Conservation (phyloP, 2,888 invertebrate genomes). For the Epistrophe grossulariae region DNA sequence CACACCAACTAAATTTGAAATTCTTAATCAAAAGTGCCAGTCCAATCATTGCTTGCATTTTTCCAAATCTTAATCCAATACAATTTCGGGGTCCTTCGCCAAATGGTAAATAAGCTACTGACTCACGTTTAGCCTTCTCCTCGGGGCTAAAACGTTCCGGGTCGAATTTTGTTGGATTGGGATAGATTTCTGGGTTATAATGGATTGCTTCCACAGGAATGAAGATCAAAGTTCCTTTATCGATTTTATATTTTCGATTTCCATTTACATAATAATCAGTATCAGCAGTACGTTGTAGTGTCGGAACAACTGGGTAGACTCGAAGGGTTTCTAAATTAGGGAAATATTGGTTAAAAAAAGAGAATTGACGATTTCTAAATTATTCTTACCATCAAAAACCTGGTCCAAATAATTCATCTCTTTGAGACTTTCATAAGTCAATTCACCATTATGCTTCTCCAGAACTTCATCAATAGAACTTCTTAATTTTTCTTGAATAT, state of each 20-base stretch:
- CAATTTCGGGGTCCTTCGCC: slow-evolving; percentile 81
- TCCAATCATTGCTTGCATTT: slow-evolving; percentile 79
- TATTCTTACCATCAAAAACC: slow-evolving; percentile 83
- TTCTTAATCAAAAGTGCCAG: slow-evolving; percentile 77
- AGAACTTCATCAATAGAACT: slow-evolving; percentile 82
- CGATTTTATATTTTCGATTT: slow-evolving; percentile 84
- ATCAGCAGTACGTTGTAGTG: slow-evolving; percentile 85
- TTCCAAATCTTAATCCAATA: slow-evolving; percentile 81
- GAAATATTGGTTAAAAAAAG: not conserved
- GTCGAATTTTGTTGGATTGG: slow-evolving; percentile 86
- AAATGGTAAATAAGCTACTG: slow-evolving; percentile 80
- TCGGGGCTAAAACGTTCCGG: slow-evolving; percentile 86
- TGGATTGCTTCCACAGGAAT: slow-evolving; percentile 84
- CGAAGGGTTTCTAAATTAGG: slow-evolving; percentile 85
- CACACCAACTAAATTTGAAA: slow-evolving; percentile 76
- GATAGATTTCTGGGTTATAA: slow-evolving; percentile 84
- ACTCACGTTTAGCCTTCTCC: slow-evolving; percentile 84
- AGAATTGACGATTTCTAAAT: fast-evolving
- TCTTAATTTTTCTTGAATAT: slow-evolving; percentile 83
- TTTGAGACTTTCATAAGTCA: slow-evolving; percentile 84
- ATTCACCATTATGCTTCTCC: slow-evolving; percentile 80
- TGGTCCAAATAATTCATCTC: slow-evolving; percentile 84
- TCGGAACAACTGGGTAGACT: slow-evolving; percentile 85
- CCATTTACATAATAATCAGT: slow-evolving; percentile 81
- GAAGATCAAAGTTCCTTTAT: slow-evolving; percentile 80